Evolutionary conservation across 2,888 invertebrate species (phyloP), one percentile per base, ranked within the genome.

Genomic region (Linhomoeus sp.): DNA sequence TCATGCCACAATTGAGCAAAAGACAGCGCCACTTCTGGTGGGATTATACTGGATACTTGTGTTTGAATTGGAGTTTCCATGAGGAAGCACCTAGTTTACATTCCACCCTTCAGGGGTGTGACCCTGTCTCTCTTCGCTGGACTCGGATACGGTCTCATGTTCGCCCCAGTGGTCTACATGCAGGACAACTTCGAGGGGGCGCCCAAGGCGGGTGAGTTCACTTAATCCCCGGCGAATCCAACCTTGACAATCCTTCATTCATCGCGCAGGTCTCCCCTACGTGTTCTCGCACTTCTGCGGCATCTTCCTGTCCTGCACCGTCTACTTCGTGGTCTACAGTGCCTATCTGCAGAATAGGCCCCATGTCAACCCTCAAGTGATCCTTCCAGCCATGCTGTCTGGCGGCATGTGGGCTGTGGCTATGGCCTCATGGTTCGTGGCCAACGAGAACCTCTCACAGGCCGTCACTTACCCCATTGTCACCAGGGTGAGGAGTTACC

Each of bases 401-500:
- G 72, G 72, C 0, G 40, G 65, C 14, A 63, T 72, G 61, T 72
- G 72, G 71, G 67, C 61, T 3, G 52, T 68, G 12, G 72, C 68
- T 22, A 66, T 67, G n/a, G 56, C 64, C 3, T 58, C 63, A 33
- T 72, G 70, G 62, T 70, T 72, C 56, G 56, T 72, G 17, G 71
- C 72, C 24, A 72, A 72, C 56, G 61, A 65, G 46, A 57, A 59
- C 2, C 58, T 72, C 25, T 67, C 67, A 1, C 67, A 69, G 51
- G 58, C 70, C 17, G 62, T 70, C 45, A 64, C 67, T 20, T 71
- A 69, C 51, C 71, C 71, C 15, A 69, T 71, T 41, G 63, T 70
- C 17, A 64, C 69, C 20, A 66, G 69, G 55, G 51, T 49, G 5
- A 15, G 41, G 9, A 7, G 3, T 17, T 37, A 3, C 3, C 7